Conservation (phyloP, 2,113 vertebrate species). For the pig (Sus scrofa) region T2T-Sscrofa CM000817.6:137145501-137146000, state of each 20-base stretch:
- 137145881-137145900: too few relatives aligned
- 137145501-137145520: not conserved
- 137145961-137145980: too few relatives aligned
- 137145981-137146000: too few relatives aligned
- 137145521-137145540: not conserved
- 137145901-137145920: too few relatives aligned
- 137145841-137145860: not conserved
- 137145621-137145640: not conserved
- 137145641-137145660: not conserved
- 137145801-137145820: not conserved
- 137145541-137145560: not conserved
- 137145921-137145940: too few relatives aligned
- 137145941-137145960: too few relatives aligned
- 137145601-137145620: not conserved
- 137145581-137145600: not conserved
- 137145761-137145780: not conserved
- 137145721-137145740: not conserved
- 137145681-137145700: not conserved
- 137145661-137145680: not conserved
- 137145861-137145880: not conserved
- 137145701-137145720: not conserved
- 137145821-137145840: not conserved
- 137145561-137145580: rapidly evolving
- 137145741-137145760: not conserved
- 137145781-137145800: not conserved